These are phyloP conservation scores for Chelidonichthys spinosus DNA, from an alignment of 2,797 vertebrate genomes.

Conservation along the genomic window DNA sequence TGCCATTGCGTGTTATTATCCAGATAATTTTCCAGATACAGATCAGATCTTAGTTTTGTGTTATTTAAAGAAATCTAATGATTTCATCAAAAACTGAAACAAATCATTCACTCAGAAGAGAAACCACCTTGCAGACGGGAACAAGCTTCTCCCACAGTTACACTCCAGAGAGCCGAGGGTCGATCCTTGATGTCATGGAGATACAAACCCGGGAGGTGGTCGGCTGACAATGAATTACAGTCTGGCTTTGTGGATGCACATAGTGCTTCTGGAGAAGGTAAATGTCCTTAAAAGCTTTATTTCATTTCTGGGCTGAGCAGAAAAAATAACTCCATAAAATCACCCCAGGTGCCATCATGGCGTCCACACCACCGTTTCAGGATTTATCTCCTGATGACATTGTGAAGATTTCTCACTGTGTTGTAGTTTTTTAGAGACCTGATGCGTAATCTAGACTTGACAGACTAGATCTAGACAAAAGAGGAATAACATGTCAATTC, in stretches of 20 bases:
- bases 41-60: background rate
- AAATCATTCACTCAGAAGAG: constrained; percentile 8
- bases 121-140: constrained; percentile 17
- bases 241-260: background rate
- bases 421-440: constrained; percentile 6
- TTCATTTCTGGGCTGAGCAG: constrained; percentile 19
- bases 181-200: constrained; percentile 17
- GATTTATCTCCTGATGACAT: constrained; percentile 34
- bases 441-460: background rate
- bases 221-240: constrained; percentile 8
- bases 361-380: background rate
- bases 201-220: constrained; percentile 13
- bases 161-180: constrained; percentile 6
- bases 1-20: background rate
- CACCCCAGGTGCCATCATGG: constrained; percentile 1
- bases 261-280: constrained; percentile 13
- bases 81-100: constrained; percentile 12
- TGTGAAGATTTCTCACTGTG: background rate
- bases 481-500: constrained; percentile 28
- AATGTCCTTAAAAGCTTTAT: constrained; percentile 24
- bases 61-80: constrained; percentile 6
- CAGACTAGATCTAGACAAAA: background rate
- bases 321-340: constrained; percentile 27
- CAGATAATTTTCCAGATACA: background rate
- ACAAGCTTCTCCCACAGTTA: background rate